Percentiles rank a stretch among this genome's conserved stretches.
Evolutionary conservation across 1,140 invertebrate genomes (phyloP).

Genomic region (Vanessa tameamea): DNA sequence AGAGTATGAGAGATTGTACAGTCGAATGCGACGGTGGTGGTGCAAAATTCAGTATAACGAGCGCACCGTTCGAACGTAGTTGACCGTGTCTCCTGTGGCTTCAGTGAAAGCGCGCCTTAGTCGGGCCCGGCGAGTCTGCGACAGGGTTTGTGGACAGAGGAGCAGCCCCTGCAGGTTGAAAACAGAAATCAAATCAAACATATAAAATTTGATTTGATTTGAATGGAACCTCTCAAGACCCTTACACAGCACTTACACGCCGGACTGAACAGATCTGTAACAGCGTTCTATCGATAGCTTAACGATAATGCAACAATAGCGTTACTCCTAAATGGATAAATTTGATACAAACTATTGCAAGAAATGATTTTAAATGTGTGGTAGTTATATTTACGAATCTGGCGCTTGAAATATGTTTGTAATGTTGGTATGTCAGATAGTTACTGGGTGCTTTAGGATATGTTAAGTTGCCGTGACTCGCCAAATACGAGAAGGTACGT

Average conservation of each 20-base stretch:
- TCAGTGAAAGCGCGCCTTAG: constrained; percentile 93
- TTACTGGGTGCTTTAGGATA: constrained; percentile 12
- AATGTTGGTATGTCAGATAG: constrained; percentile 8
- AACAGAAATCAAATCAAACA: constrained; percentile 69
- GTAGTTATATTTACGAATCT: neutral
- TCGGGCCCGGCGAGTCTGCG: constrained; percentile 89
- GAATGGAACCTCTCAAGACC: constrained; percentile 63
- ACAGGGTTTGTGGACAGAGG: constrained; percentile 92
- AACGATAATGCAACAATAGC: neutral
- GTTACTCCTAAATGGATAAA: constrained; percentile 7
- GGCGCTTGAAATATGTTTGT: constrained; percentile 9
- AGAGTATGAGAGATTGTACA: constrained; percentile 63
- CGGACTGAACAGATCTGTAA: constrained; percentile 35
- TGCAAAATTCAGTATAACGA: constrained; percentile 67
- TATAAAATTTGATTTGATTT: constrained; percentile 61
- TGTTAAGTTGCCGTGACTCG: constrained; percentile 16
- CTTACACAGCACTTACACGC: constrained; percentile 75
- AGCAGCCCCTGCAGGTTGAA: constrained; percentile 87
- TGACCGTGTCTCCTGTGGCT: constrained; percentile 92
- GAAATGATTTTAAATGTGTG: neutral
- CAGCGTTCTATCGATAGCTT: constrained; percentile 16
- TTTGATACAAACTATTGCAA: neutral
- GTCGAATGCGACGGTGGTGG: constrained; percentile 58
- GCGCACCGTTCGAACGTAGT: constrained; percentile 92
- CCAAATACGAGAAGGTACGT: neutral